Conservation (phyloP, 64 coral and sea anemone genomes). For the Catalaphyllia jardinei region DNA sequence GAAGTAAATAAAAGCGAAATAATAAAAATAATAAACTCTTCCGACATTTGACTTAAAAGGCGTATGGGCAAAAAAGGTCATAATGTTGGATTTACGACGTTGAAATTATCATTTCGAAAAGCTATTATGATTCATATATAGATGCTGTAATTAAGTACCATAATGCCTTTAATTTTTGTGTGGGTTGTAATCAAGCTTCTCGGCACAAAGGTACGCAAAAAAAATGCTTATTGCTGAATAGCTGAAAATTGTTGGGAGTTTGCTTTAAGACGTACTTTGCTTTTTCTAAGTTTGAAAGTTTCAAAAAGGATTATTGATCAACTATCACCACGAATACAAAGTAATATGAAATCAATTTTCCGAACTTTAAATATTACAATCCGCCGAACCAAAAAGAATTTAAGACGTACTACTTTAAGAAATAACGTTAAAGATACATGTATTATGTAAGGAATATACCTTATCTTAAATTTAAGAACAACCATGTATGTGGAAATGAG, state of each 20-base stretch:
- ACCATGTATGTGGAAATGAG: constrained; percentile 6
- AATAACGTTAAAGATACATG: neutral
- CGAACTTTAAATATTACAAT: constrained; percentile 2
- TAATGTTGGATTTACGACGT: constrained; percentile 21
- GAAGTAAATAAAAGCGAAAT: neutral
- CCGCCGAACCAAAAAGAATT: neutral
- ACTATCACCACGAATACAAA: neutral
- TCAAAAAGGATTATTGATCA: constrained; percentile 13
- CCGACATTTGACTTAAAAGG: constrained; percentile 18
- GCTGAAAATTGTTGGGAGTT: neutral
- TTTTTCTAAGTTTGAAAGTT: too few species aligned
- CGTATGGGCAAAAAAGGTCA: constrained; percentile 5
- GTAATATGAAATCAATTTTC: constrained; percentile 8
- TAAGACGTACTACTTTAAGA: neutral
- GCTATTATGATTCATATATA: constrained; percentile 7
- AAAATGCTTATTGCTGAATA: neutral
- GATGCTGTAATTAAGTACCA: neutral
- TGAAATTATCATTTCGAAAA: constrained; percentile 16
- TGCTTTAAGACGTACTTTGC: too few species aligned
- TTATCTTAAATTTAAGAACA: neutral
- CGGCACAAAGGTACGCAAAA: too few species aligned
- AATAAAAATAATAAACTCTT: neutral
- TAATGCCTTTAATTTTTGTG: neutral
- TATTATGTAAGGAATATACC: neutral
- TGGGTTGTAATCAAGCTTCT: neutral